Evolutionary conservation across 2,888 invertebrate species (phyloP), one percentile per base, ranked within the genome.

Genomic region (Icerya purchasi): DNA sequence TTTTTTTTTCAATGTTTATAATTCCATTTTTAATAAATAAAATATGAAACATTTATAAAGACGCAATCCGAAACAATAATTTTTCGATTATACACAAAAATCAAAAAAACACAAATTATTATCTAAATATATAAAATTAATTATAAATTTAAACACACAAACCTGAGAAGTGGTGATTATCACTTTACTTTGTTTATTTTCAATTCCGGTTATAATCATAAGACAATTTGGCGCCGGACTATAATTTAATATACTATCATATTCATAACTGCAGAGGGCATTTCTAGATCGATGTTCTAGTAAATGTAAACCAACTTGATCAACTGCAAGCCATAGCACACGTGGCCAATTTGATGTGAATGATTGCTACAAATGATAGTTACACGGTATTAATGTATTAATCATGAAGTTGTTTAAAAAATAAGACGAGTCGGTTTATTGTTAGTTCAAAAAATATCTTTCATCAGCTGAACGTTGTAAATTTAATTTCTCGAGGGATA

Each of bases 311-410:
- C 94, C 94, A 67, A 81, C 81, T 71, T 92, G 91, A 73, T 93
- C 91, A 57, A 94, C 87, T 22, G 90, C 92, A 66, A 94, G 75
- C 90, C 93, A 91, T 54, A 94, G 75, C 53, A 86, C 82, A 68
- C 92, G 80, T 24, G 94, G 93, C 88, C 94, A 91, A 72, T 90
- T 90, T 23, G 92, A 91, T 18, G 93, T 92, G 71, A 92, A 93
- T 14, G 90, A 88, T 84, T 94, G 93, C 87, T 88, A 72, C 50
- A 73, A 72, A 61, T n/a, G n/a, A 61, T 58, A 57, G 63, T 65
- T 56, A 58, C 56, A 53, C 2, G 2, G 20, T 14, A 25, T 10
- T 54, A 54, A 65, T 53, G 23, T 36, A 23, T 18, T 21, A 24
- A 61, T 24, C 54, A 52, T 21, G 53, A 36, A 58, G 3, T 8